phyloP scores from a whole-genome alignment of 2,113 vertebrate species.

The Paraplagusia blochii region DNA sequence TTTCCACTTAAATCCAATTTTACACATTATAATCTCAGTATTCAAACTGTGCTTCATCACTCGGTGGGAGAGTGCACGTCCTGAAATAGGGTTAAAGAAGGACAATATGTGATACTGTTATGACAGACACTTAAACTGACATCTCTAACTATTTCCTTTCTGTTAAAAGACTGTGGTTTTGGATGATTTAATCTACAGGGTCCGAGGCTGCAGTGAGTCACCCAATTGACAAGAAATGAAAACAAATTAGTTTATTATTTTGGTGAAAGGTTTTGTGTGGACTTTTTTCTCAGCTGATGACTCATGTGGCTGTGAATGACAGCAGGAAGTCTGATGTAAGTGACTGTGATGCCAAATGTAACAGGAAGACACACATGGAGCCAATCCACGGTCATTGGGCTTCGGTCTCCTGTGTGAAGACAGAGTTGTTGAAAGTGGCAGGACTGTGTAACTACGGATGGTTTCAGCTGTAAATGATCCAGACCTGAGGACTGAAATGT shows the following conservation, averaged over 20 bases:
- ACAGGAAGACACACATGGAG: too few relatives aligned
- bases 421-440: too few relatives aligned
- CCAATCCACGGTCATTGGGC: too few relatives aligned
- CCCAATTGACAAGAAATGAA: neutral
- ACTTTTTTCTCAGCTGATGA: conserved; percentile 5
- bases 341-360: neutral
- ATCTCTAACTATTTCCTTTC: neutral
- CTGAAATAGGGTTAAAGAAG: too few relatives aligned
- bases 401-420: too few relatives aligned
- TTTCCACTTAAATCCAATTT: too few relatives aligned
- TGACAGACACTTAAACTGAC: neutral
- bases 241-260: neutral
- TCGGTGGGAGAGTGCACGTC: too few relatives aligned
- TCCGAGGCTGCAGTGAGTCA: conserved; percentile 6
- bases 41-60: too few relatives aligned
- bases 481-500: neutral
- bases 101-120: too few relatives aligned
- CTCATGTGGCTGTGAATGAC: conserved; percentile 15
- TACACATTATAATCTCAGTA: too few relatives aligned
- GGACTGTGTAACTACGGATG: too few relatives aligned
- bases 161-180: neutral
- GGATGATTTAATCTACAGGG: neutral
- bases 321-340: neutral
- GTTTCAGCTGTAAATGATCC: neutral
- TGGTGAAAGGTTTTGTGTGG: neutral